Conservation (phyloP, 1,140 invertebrate species). For the Calosoma granatense region DNA sequence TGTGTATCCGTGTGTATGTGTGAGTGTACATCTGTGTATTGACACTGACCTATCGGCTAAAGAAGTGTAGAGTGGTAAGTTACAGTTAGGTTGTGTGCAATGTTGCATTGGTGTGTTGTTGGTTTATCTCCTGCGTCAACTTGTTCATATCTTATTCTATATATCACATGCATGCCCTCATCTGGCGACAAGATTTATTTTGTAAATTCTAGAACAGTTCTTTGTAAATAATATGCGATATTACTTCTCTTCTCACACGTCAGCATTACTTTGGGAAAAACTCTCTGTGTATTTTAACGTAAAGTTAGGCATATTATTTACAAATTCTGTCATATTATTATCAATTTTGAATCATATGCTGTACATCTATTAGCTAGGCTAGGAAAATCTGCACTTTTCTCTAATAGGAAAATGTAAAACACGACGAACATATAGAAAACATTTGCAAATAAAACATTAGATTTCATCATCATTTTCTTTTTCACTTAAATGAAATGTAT, state of each 20-base stretch:
- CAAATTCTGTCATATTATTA: neutral
- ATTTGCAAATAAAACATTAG: too few relatives aligned
- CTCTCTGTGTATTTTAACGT: neutral
- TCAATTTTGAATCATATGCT: neutral
- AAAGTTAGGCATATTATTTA: neutral
- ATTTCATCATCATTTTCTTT: too few relatives aligned
- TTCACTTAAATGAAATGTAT: too few relatives aligned
- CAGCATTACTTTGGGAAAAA: neutral
- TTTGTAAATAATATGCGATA: neutral
- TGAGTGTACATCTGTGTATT: too few relatives aligned
- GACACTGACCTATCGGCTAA: too few relatives aligned
- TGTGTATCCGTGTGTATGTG: too few relatives aligned
- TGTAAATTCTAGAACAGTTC: too few relatives aligned
- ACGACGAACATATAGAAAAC: neutral
- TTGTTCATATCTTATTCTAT: neutral
- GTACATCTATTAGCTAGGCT: neutral
- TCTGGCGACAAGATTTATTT: neutral
- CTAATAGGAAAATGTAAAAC: slow-evolving; percentile 1
- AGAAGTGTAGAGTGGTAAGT: neutral
- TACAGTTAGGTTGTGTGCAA: neutral
- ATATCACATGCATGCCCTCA: neutral
- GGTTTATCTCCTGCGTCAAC: too few relatives aligned
- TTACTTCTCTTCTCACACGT: neutral
- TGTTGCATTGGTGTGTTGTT: neutral
- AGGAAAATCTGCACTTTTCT: neutral